These are phyloP conservation scores for Corvus moneduloides DNA, from an alignment of 2,113 vertebrate species.

Conservation along the genomic window DNA sequence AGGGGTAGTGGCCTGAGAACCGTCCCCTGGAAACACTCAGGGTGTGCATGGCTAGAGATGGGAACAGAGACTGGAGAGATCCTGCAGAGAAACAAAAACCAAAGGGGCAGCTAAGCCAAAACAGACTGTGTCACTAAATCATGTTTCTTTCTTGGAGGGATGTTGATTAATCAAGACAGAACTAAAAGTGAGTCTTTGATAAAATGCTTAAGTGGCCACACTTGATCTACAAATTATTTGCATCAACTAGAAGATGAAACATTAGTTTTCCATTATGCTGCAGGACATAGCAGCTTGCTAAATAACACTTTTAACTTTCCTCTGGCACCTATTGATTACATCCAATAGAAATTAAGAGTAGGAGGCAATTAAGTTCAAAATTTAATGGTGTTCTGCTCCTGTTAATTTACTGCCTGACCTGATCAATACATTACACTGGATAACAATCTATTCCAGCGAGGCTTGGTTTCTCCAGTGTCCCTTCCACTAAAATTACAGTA, in stretches of 20 bases:
- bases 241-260: conserved; percentile 61
- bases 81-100: neutral
- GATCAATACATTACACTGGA: conserved; percentile 77
- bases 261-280: conserved; percentile 60
- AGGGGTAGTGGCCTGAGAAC: neutral
- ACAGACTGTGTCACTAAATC: neutral
- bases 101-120: neutral
- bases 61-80: neutral
- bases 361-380: conserved; percentile 84
- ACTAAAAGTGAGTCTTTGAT: conserved; percentile 42
- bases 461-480: conserved; percentile 36
- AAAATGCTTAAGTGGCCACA: conserved; percentile 46
- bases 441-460: conserved; percentile 66
- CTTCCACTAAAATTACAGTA: conserved; percentile 64
- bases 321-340: conserved; percentile 78
- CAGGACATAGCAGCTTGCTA: conserved; percentile 66
- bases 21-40: neutral
- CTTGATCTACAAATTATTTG: conserved; percentile 52
- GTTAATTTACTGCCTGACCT: conserved; percentile 81
- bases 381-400: conserved; percentile 75
- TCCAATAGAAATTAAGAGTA: conserved; percentile 80
- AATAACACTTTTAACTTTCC: conserved; percentile 77
- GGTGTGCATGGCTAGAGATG: neutral
- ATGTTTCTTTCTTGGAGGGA: neutral
- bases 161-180: conserved; percentile 22